Conservation (phyloP, 2,113 vertebrate species). For the Thamnaconus septentrionalis region DNA sequence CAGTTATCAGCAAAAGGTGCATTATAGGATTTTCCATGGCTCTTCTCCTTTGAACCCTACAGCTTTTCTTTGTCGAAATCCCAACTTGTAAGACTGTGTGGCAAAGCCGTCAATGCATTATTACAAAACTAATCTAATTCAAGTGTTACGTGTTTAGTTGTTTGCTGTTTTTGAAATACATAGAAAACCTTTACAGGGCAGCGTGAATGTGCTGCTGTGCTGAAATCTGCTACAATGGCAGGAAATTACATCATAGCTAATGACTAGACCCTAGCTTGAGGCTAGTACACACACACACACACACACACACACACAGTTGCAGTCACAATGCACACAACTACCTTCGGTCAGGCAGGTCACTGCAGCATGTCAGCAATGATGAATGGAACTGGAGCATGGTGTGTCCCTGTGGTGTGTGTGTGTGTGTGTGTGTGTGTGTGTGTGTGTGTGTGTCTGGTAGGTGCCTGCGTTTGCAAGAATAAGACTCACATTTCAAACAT, state of each 20-base stretch:
- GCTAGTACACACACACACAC: constrained; percentile 10
- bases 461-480: constrained; percentile 6
- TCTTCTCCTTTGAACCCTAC: too few relatives aligned
- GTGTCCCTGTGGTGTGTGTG: constrained; percentile 13
- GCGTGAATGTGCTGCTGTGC: constrained; percentile 1
- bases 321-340: constrained; percentile 4
- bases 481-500: neutral
- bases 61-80: too few relatives aligned
- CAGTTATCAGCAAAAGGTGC: neutral
- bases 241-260: constrained; percentile 66
- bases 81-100: too few relatives aligned
- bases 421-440: neutral
- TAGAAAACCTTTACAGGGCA: too few relatives aligned
- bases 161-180: too few relatives aligned
- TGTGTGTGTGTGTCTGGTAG: neutral
- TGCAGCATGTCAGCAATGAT: constrained; percentile 44
- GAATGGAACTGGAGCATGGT: constrained; percentile 35
- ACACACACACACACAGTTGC: constrained; percentile 6
- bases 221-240: constrained; percentile 60
- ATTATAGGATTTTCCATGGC: too few relatives aligned
- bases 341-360: constrained; percentile 43
- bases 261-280: constrained; percentile 36
- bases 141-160: too few relatives aligned
- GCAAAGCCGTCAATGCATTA: too few relatives aligned
- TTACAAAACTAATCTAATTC: too few relatives aligned